phyloP scores from a whole-genome alignment of 2,797 vertebrate species.

The Malacoraja senta region DNA sequence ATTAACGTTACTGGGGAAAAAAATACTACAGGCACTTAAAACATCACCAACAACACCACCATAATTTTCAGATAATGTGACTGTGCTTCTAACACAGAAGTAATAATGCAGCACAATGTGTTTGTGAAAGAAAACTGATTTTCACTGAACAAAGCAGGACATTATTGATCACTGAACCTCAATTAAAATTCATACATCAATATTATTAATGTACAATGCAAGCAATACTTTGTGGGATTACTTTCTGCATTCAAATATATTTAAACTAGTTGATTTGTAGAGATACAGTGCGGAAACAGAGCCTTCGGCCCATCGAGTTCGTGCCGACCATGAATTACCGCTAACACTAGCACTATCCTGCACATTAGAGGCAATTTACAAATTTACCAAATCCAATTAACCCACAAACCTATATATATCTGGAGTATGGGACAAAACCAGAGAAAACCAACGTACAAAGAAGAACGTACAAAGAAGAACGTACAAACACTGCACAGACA shows the following conservation, averaged over 20 bases:
- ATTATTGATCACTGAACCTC: background rate
- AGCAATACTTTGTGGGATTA: background rate
- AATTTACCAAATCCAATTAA: no score
- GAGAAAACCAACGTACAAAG: no score
- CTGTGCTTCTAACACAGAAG: background rate
- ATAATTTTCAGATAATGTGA: background rate
- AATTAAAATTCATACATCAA: background rate
- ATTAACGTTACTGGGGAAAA: background rate
- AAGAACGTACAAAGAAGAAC: no score
- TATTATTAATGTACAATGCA: background rate
- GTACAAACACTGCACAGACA: no score
- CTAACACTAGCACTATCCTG: no score
- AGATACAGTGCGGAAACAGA: no score
- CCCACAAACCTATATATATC: no score
- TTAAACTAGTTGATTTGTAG: no score
- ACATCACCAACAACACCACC: background rate
- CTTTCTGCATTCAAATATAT: background rate
- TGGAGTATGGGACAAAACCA: no score
- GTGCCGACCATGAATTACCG: no score
- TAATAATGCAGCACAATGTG: background rate
- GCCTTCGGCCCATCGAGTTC: no score
- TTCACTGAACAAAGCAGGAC: background rate
- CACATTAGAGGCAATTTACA: no score
- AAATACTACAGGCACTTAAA: background rate
- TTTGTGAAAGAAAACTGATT: background rate